A percentile compares a stretch with the other conserved stretches of the same genome.
phyloP scores from a whole-genome alignment of 1,140 invertebrate species.

The Drosophila ogumai region DNA sequence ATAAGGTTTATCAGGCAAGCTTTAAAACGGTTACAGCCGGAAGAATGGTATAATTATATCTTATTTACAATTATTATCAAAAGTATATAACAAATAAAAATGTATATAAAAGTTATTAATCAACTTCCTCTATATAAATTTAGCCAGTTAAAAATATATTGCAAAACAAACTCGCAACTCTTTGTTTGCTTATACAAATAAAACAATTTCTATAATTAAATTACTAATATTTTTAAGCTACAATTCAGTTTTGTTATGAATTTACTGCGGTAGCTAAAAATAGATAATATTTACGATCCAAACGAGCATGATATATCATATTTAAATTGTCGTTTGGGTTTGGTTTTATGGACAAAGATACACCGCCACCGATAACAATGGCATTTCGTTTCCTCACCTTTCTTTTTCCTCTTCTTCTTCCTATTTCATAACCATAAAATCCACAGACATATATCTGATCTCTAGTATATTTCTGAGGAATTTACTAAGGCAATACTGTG shows the following conservation, averaged over 20 bases:
- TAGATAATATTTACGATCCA: slow-evolving; percentile 53
- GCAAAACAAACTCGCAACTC: not conserved
- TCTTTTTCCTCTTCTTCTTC: slow-evolving; percentile 1
- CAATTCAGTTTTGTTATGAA: slow-evolving; percentile 6
- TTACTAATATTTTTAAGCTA: not conserved
- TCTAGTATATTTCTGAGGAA: slow-evolving; percentile 21
- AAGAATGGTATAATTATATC: not conserved
- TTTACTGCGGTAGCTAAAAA: slow-evolving; percentile 49
- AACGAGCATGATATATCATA: slow-evolving; percentile 34
- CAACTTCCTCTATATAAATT: not conserved
- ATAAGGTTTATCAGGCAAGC: not conserved
- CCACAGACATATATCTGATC: slow-evolving; percentile 18
- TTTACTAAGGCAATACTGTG: slow-evolving; percentile 12
- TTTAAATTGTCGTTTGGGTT: slow-evolving; percentile 28
- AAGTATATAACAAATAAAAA: not conserved
- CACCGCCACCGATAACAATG: slow-evolving; percentile 27
- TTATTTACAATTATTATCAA: not conserved
- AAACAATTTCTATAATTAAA: slow-evolving; percentile 5
- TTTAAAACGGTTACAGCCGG: not conserved
- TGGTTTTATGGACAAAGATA: slow-evolving; percentile 43
- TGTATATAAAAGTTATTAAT: not conserved
- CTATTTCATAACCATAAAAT: slow-evolving; percentile 12
- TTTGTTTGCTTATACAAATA: not conserved
- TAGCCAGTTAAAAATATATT: not conserved
- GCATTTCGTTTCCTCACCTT: slow-evolving; percentile 16